Base-by-base conservation (phyloP, 2,888 invertebrate genomes). In the Dicranocentrus wangi region DNA sequence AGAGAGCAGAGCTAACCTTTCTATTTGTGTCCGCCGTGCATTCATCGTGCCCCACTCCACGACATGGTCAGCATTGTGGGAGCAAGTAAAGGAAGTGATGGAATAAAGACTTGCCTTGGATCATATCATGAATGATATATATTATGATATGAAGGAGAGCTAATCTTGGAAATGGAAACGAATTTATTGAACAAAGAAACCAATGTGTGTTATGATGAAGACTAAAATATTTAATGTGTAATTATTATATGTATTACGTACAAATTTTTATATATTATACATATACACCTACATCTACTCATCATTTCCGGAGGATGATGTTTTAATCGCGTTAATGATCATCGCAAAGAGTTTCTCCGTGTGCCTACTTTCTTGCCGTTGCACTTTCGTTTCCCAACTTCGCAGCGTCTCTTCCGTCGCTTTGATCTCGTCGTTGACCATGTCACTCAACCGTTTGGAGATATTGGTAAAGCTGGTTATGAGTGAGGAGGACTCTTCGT, bases 281-380 rank as follows among this genome's bases (percentile, higher is more conserved):
- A 3, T 51, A 51, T 13, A 7, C 13, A 51, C n/a, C n/a, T 5
- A 51, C 51, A 51, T 8, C 39, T 39, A 7, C 39, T 51, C 51
- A 51, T n/a, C 7, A 51, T 51, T n/a, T 3, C n/a, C 10, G 5
- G 13, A 3, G 7, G 53, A 61, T 17, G 51, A 5, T 51, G 51
- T 60, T 42, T 76, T 76, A 27, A 76, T 76, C 7, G 76, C 76
- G 47, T 76, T 76, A 21, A 76, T 76, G 28, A 76, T 60, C 76
- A 76, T 76, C 1, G 76, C 76, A 47, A 76, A 76, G 8, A 76
- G 23, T 21, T 76, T 76, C 25, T 76, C 76, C n/a, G 76, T 68
- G 28, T 76, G 76, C 32, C 76, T 15, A 28, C 76, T 68, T 13
- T 76, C 76, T 39, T 76, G 76, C 3, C 76, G 2, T 23, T 76